Conservation (phyloP, 2,888 invertebrate genomes). For the Zhengitettix transpicula region DNA sequence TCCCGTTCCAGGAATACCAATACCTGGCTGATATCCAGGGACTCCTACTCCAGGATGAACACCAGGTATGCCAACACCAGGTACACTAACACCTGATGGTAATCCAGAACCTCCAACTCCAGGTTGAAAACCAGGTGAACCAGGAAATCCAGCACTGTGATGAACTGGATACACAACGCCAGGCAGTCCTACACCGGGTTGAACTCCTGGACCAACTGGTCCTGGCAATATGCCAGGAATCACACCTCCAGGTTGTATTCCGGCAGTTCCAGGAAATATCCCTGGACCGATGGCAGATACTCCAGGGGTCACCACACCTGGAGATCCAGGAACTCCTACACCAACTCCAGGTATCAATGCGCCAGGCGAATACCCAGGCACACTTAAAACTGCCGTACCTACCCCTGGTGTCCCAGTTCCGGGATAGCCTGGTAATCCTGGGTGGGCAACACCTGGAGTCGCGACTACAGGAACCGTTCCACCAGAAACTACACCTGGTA, state of each 20-base stretch:
- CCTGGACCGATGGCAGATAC: constrained; percentile 8
- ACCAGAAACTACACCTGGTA: no score
- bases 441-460: no score
- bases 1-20: constrained; percentile 11
- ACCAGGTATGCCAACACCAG: neutral
- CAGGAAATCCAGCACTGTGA: constrained; percentile 4
- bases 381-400: constrained; percentile 6
- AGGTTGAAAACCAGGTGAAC: constrained; percentile 3
- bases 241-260: no score
- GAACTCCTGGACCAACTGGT: no score
- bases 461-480: no score
- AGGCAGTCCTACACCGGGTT: no score
- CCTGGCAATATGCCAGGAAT: no score
- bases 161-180: no score
- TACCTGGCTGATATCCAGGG: neutral
- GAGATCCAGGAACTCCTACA: neutral
- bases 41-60: constrained; percentile 4
- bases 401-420: constrained; percentile 8
- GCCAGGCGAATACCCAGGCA: constrained; percentile 2
- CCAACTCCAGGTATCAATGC: neutral
- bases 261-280: constrained; percentile 9
- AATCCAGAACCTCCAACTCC: no score
- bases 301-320: neutral
- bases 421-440: neutral
- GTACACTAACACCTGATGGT: neutral